phyloP scores from a whole-genome alignment of 2,113 vertebrate genomes.

The Pimephales promelas region DNA sequence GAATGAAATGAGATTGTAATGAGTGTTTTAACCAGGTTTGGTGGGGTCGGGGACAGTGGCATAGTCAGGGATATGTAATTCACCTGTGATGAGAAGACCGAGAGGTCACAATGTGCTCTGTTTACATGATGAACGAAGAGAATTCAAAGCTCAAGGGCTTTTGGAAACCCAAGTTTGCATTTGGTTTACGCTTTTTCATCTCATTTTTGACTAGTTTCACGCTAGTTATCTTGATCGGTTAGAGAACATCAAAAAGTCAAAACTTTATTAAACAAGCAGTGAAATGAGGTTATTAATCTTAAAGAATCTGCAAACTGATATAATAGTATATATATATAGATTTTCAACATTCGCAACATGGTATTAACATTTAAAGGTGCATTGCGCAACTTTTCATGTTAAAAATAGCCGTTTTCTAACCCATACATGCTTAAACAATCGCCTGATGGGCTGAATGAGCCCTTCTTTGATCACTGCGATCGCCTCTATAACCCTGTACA shows the following conservation, averaged over 20 bases:
- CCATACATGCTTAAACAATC: too few species aligned
- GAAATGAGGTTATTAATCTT: not conserved
- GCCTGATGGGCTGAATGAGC: too few species aligned
- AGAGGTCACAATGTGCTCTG: not conserved
- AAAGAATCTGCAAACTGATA: not conserved
- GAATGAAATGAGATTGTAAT: conserved; percentile 56
- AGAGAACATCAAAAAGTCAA: too few species aligned
- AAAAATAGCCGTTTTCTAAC: too few species aligned
- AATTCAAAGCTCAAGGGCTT: not conserved
- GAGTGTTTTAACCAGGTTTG: conserved; percentile 10
- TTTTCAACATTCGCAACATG: not conserved
- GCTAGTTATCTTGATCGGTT: too few species aligned
- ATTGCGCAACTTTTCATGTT: too few species aligned
- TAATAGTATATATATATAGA: not conserved
- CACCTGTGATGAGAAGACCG: conserved; percentile 24
- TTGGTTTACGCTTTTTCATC: too few species aligned
- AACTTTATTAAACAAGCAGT: too few species aligned
- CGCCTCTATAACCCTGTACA: too few species aligned
- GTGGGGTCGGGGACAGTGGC: conserved; percentile 35
- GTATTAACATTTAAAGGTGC: not conserved
- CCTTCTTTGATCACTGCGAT: too few species aligned
- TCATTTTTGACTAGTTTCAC: too few species aligned
- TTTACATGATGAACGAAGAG: conserved; percentile 9
- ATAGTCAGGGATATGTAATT: conserved; percentile 43
- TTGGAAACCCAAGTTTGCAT: not conserved